Evolutionary conservation across 2,797 vertebrate species (phyloP), one percentile per base, ranked within the genome.

Genomic region (Typhlichthys subterraneus): DNA sequence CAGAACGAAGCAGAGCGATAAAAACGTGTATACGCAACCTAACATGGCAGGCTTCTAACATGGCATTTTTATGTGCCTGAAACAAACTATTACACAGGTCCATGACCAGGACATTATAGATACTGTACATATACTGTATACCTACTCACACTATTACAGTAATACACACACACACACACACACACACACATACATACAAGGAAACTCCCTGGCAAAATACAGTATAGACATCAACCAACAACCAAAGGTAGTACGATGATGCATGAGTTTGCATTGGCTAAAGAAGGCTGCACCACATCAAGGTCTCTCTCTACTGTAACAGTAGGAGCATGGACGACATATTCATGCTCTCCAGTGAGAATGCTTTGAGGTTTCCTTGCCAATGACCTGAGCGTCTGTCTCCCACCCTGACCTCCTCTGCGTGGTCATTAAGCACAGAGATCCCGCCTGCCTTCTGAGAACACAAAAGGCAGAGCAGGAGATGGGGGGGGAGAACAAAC

Each of bases 391-490:
- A 80, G 66, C 69, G 59, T 70, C 68, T 76, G 65, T 49, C 65
- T 64, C 59, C 61, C 68, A 59, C 61, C 63, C 65, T 76, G 79
- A 83, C 67, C 82, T 80, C 80, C 69, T 52, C 61, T 78, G 62
- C 70, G 59, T 69, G 73, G 77, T 80, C 82, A 82, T 78, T 85
- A 82, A 75, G 77, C 70, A 84, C 59, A 68, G 61, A 69, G 57
- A 54, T 62, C 55, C 64, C 59, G 69, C 81, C 70, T 64, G 75
- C 89, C 91, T 93, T 94, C 92, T 92, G 84, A 93, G 90, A 91
- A 92, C 90, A 91, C 84, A 84, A 87, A 87, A 90, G 79, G 61
- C 73, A 82, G 61, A 69, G 69, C 53, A 76, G 63, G 73, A 84
- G 75, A 68, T 61, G 45, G 71, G 10, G 45, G 45, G 17, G 48